Evolutionary conservation across 2,888 invertebrate genomes (phyloP).

Genomic region (Chymomyza caudatula): DNA sequence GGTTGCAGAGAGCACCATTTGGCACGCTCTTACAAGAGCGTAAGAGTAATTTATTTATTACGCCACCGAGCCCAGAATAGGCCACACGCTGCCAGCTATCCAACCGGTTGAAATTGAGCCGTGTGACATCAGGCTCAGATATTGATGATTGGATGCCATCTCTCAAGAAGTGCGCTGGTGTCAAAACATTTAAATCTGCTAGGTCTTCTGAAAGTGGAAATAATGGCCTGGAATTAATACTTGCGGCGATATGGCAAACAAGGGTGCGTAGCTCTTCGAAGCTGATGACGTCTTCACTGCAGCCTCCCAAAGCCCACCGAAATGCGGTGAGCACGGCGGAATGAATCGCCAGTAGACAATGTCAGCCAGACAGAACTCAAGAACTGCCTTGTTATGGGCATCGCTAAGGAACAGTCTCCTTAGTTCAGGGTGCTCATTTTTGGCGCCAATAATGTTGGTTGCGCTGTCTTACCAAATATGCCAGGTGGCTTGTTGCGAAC

Average conservation of each 20-base stretch:
- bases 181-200: not conserved
- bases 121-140: not conserved
- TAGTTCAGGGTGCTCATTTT: slow-evolving; percentile 6
- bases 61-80: too few relatives aligned
- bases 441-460: slow-evolving; percentile 16
- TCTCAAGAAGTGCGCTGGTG: not conserved
- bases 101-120: too few relatives aligned
- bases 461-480: slow-evolving; percentile 16
- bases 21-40: too few relatives aligned
- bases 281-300: not conserved
- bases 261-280: not conserved
- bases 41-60: too few relatives aligned
- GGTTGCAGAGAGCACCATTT: too few relatives aligned
- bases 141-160: not conserved
- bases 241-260: not conserved
- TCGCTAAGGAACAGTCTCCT: not conserved
- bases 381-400: not conserved
- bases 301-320: slow-evolving; percentile 10
- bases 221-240: not conserved
- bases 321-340: slow-evolving; percentile 19
- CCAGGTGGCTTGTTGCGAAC: slow-evolving; percentile 2
- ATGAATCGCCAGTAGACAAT: slow-evolving; percentile 13
- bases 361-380: not conserved
- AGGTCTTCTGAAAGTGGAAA: not conserved
- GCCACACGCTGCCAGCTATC: too few relatives aligned